Conservation (phyloP, 2,797 vertebrate species). For the Vireo griseus region DNA sequence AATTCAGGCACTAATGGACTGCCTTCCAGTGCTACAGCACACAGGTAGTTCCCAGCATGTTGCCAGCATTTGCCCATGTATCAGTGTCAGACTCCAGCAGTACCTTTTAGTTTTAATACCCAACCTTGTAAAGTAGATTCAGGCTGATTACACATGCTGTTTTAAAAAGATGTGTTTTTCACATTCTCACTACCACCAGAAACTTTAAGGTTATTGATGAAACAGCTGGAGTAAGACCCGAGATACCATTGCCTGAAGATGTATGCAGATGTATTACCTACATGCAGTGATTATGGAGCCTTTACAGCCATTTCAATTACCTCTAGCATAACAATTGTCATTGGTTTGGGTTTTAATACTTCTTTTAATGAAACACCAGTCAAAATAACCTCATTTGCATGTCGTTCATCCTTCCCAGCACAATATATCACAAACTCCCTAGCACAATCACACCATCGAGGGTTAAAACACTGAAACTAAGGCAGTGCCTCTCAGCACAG, state of each 20-base stretch:
- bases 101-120: conserved; percentile 9
- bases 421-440: neutral
- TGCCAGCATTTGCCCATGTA: conserved; percentile 47
- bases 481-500: neutral
- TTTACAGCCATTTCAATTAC: neutral
- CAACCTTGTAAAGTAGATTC: conserved; percentile 28
- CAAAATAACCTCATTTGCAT: neutral
- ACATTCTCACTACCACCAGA: neutral
- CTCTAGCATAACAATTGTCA: neutral
- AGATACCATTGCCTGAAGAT: neutral
- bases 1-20: conserved; percentile 83
- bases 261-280: too few species aligned
- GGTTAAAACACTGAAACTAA: neutral
- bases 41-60: conserved; percentile 67
- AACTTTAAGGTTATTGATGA: neutral
- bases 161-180: neutral
- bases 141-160: neutral
- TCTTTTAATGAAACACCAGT: neutral
- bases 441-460: neutral
- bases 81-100: conserved; percentile 56
- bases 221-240: neutral
- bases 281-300: neutral
- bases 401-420: neutral
- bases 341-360: neutral
- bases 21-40: conserved; percentile 60